Percentiles rank a stretch among this genome's conserved stretches.
Evolutionary conservation across 2,888 invertebrate species (phyloP).

Genomic region (Conchocele bisecta): DNA sequence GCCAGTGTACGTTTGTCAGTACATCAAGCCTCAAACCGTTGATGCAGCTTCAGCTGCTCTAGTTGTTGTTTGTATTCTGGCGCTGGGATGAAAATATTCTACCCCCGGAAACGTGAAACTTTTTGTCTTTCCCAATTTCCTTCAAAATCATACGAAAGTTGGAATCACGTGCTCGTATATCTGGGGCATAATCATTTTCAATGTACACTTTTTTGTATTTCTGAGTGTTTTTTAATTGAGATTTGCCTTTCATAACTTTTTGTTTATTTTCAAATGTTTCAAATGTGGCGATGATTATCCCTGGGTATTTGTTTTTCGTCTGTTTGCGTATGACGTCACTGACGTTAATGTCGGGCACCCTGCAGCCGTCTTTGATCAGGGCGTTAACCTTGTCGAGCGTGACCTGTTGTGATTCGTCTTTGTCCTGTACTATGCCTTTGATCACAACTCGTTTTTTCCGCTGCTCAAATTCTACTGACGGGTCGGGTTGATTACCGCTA

Average conservation of each 20-base stretch:
- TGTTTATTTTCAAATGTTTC: slow-evolving; percentile 12
- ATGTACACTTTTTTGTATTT: slow-evolving; percentile 13
- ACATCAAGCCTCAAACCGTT: too few species aligned
- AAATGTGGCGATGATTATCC: slow-evolving; percentile 1
- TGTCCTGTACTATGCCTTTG: background rate
- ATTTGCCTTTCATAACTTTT: background rate
- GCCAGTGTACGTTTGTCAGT: too few species aligned
- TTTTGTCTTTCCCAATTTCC: slow-evolving; percentile 14
- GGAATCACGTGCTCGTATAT: background rate
- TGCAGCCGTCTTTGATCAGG: background rate
- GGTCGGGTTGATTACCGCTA: too few species aligned
- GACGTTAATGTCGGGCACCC: background rate
- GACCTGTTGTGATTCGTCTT: background rate
- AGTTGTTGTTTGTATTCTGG: background rate
- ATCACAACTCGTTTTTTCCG: background rate
- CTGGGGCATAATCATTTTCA: slow-evolving; percentile 12
- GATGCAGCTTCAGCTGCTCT: too few species aligned
- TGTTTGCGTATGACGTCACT: background rate
- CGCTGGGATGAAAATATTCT: background rate
- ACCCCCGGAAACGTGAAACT: background rate
- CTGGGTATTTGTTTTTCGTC: slow-evolving; percentile 5
- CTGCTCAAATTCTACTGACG: background rate
- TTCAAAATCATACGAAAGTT: slow-evolving; percentile 10
- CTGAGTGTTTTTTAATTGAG: background rate
- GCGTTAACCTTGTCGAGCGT: background rate